Base-by-base conservation (phyloP, 1,140 invertebrate genomes). In the Ceratina calcarata region DNA sequence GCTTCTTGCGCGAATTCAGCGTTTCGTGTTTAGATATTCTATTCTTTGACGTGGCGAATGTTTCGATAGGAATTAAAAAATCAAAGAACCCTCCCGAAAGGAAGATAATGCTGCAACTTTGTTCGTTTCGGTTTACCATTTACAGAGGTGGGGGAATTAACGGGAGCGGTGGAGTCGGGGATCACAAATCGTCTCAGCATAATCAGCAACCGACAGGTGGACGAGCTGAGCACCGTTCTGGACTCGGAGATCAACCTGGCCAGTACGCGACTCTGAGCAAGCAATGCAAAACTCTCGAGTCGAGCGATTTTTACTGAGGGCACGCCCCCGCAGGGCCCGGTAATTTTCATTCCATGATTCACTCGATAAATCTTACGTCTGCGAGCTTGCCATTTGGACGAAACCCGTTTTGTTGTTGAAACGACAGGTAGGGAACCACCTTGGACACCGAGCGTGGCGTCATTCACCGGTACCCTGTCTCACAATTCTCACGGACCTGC, bases 201-300 rank as follows among this genome's bases (percentile, higher is more conserved):
- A 91, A 93, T 92, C 92, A 93, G 90, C 91, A 93, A 83, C 90
- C 92, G 88, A 89, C 91, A 88, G 90, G 90, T 91, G 91, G 91
- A 92, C 91, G 93, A 91, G 81, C 89, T 92, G 93, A 93, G 83
- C 92, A 93, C 90, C 91, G 93, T 89, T 88, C 92, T 92, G 91
- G 92, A 84, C 91, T 90, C 91, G 92, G 92, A 91, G 91, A 93
- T 91, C 90, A 93, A 92, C 92, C 92, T 94, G 95, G 96, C 93
- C 97, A 97, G 94, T 97, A 97, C 94, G 96, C 96, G 92, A 97
- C 97, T 94, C 94, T 98, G 91, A 97, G 96, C 95, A 98, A 97
- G 94, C 97, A 98, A 93, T 98, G 97, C 95, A 98, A 98, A 93
- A 98, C 97, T 76, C 94, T 98, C n/a, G 97, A 98, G 93, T 97